phyloP scores from a whole-genome alignment of 2,797 vertebrate genomes.

The Linurgus olivaceus region DNA sequence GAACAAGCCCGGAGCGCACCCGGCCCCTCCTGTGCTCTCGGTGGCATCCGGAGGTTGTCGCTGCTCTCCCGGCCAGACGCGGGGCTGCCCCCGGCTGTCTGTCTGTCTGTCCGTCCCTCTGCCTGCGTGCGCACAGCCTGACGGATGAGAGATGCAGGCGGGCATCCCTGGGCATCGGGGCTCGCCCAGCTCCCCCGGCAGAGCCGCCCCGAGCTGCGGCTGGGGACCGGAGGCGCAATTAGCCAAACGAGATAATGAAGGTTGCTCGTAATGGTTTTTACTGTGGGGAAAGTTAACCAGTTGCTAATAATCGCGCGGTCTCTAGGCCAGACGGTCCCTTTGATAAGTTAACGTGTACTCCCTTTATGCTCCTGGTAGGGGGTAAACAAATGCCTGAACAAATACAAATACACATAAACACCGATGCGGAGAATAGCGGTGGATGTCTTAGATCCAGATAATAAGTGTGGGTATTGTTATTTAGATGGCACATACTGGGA shows the following conservation, averaged over 20 bases:
- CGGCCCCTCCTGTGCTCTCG: neutral
- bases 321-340: constrained; percentile 71
- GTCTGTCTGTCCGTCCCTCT: neutral
- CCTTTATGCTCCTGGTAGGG: constrained; percentile 73
- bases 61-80: neutral
- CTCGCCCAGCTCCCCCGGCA: neutral
- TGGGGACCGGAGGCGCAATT: constrained; percentile 7
- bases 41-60: neutral
- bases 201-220: neutral
- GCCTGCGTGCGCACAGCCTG: neutral
- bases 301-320: constrained; percentile 75
- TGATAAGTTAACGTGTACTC: constrained; percentile 78
- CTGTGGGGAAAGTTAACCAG: constrained; percentile 76
- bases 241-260: constrained; percentile 60
- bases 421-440: constrained; percentile 68
- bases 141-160: fast-evolving
- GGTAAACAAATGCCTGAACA: constrained; percentile 76
- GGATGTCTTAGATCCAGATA: constrained; percentile 74
- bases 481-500: constrained; percentile 77
- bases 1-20: neutral
- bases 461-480: constrained; percentile 77
- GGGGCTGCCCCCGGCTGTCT: neutral
- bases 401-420: constrained; percentile 76
- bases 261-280: constrained; percentile 62
- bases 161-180: neutral